These are phyloP conservation scores for Pteronura brasiliensis DNA, from an alignment of 2,113 vertebrate species.

Conservation along the genomic window DNA sequence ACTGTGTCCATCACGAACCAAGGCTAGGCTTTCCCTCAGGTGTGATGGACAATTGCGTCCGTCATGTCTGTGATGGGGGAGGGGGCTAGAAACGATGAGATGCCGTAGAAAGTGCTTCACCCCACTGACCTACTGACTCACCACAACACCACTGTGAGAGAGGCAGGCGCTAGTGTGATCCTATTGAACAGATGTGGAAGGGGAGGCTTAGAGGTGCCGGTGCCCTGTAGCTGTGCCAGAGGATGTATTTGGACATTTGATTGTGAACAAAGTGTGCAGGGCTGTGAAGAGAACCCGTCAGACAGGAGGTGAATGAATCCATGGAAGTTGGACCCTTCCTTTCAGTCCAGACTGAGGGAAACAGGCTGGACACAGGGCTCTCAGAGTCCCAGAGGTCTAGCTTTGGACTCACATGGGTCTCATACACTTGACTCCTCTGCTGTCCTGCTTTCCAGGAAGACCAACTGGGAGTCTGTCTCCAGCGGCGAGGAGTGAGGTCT, in stretches of 20 bases:
- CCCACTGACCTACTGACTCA: background rate
- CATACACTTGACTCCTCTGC: background rate
- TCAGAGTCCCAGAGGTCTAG: background rate
- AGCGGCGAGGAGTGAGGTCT: background rate
- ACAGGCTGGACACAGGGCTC: background rate
- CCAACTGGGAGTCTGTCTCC: background rate
- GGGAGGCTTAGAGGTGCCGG: background rate
- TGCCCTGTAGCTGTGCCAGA: background rate
- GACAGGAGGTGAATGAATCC: background rate
- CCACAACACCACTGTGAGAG: background rate
- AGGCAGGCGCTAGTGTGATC: background rate
- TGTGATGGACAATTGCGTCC: background rate
- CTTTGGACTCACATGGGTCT: background rate
- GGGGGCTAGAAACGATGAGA: background rate
- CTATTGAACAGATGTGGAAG: background rate
- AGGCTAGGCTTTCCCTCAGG: background rate
- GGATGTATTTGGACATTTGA: background rate
- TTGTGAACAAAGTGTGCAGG: background rate
- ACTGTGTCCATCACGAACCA: background rate
- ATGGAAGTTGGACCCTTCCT: background rate
- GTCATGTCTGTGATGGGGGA: background rate
- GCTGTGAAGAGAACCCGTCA: background rate
- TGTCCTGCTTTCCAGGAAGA: background rate
- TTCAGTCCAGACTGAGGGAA: background rate
- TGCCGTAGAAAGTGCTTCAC: background rate